Conservation (phyloP, 2,888 invertebrate genomes). For the Fragum fragum region DNA sequence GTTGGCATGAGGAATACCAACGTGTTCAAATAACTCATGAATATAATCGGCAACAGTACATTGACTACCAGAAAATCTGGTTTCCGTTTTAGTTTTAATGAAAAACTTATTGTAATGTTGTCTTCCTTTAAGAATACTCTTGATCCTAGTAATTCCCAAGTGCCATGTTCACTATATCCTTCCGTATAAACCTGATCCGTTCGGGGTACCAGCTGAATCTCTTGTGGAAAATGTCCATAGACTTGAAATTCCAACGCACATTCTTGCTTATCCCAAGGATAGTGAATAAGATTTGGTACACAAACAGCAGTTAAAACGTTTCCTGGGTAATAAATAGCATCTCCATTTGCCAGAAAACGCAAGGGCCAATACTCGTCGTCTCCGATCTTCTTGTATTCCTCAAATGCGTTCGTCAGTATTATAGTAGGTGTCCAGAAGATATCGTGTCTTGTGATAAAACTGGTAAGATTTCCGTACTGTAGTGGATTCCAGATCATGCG, state of each 20-base stretch:
- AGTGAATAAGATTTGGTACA: neutral
- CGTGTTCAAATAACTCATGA: slow-evolving; percentile 3
- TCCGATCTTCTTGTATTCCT: slow-evolving; percentile 5
- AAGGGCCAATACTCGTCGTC: neutral
- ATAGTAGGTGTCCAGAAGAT: neutral
- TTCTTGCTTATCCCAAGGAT: slow-evolving; percentile 13
- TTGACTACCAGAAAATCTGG: slow-evolving; percentile 8
- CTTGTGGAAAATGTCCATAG: neutral
- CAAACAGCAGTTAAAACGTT: slow-evolving; percentile 2
- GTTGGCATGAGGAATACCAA: slow-evolving; percentile 12
- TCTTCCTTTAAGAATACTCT: neutral
- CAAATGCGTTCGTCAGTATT: neutral
- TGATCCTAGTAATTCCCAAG: neutral
- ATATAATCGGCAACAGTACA: neutral
- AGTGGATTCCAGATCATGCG: neutral
- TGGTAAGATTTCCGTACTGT: neutral
- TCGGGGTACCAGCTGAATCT: neutral
- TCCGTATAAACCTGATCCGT: neutral
- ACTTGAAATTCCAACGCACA: slow-evolving; percentile 4
- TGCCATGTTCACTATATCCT: neutral
- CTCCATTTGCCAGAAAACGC: neutral
- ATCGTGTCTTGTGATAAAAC: neutral
- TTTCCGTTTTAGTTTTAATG: neutral
- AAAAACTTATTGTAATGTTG: neutral
- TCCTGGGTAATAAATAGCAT: neutral